A percentile compares a stretch with the other conserved stretches of the same genome.
phyloP scores from a whole-genome alignment of 2,888 invertebrate species.

The Eupithecia subumbrata region DNA sequence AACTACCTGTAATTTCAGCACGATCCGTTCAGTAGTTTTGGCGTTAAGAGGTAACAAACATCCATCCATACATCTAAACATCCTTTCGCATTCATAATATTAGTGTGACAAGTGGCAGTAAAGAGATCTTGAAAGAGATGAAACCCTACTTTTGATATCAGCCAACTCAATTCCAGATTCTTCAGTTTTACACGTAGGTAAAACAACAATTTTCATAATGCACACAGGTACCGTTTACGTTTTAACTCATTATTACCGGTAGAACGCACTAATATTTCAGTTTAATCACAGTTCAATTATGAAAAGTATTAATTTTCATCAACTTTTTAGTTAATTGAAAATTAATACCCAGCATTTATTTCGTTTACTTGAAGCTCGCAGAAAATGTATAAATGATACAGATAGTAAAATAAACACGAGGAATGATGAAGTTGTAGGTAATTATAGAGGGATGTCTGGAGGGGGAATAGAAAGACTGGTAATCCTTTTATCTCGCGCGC shows the following conservation, averaged over 20 bases:
- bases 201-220: not conserved
- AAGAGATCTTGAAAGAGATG: not conserved
- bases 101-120: too few relatives aligned
- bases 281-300: not conserved
- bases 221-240: not conserved
- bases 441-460: slow-evolving; percentile 45
- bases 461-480: slow-evolving; percentile 66
- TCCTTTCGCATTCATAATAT: too few relatives aligned
- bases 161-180: not conserved
- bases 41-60: too few relatives aligned
- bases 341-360: not conserved
- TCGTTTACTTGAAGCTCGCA: not conserved
- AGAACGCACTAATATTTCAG: not conserved
- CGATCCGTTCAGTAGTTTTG: too few relatives aligned
- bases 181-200: not conserved
- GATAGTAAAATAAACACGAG: slow-evolving; percentile 36
- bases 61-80: too few relatives aligned
- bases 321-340: not conserved
- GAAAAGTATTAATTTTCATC: too few relatives aligned
- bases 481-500: slow-evolving; percentile 76
- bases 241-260: not conserved
- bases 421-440: slow-evolving; percentile 43
- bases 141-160: not conserved
- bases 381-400: not conserved
- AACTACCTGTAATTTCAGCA: too few relatives aligned